Conservation (phyloP, 2,113 vertebrate genomes). For the Uropsilus gracilis region DNA sequence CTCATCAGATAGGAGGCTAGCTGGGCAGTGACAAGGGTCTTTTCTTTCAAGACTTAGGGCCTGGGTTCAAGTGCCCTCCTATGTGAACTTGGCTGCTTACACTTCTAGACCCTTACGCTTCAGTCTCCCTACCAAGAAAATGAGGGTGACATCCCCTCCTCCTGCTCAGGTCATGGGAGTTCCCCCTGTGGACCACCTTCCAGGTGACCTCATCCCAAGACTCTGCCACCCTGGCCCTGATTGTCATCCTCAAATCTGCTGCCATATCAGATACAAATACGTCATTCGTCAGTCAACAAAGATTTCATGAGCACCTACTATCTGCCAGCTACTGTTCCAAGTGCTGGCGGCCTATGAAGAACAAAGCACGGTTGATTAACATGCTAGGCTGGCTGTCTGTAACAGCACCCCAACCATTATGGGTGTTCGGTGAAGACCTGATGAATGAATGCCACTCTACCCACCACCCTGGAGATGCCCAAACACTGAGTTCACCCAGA, state of each 20-base stretch:
- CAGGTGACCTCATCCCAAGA: neutral
- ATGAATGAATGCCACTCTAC: neutral
- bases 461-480: neutral
- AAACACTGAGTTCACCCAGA: neutral
- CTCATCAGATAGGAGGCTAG: neutral
- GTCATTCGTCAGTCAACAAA: neutral
- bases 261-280: neutral
- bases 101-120: neutral
- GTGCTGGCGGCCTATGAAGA: neutral
- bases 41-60: neutral
- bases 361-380: neutral
- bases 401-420: neutral
- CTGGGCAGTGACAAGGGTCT: neutral
- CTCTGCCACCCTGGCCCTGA: neutral
- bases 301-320: neutral
- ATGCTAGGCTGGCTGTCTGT: accelerated
- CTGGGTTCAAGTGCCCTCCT: neutral
- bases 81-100: neutral
- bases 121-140: neutral
- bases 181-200: neutral
- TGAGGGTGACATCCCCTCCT: neutral
- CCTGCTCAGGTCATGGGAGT: neutral
- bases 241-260: neutral
- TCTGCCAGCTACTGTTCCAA: no score
- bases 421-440: no score